Evolutionary conservation across 2,113 vertebrate species (phyloP).

Genomic region (Macquaria ambigua): DNA sequence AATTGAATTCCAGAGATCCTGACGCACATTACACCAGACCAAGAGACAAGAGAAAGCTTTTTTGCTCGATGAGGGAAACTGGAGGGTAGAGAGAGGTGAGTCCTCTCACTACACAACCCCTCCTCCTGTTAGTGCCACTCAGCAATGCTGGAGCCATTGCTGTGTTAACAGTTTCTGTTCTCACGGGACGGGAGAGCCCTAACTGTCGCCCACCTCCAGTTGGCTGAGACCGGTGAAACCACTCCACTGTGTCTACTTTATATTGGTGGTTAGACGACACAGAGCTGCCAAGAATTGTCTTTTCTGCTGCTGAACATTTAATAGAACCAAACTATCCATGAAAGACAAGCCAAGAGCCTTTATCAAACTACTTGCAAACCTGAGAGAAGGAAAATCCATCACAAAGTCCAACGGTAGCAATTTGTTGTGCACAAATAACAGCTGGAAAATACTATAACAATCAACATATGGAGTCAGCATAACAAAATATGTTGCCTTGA

Average conservation of each 20-base stretch:
- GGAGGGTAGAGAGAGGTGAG: conserved; percentile 82
- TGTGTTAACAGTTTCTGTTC: conserved; percentile 85
- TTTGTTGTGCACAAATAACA: conserved; percentile 32
- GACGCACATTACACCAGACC: conserved; percentile 81
- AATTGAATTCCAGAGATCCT: conserved; percentile 84
- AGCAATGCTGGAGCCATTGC: conserved; percentile 80
- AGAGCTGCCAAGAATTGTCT: conserved; percentile 65
- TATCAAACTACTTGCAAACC: conserved; percentile 58
- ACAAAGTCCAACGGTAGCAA: conserved; percentile 36
- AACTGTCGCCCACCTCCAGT: conserved; percentile 80
- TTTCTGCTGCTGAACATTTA: conserved; percentile 71
- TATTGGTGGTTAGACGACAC: conserved; percentile 68
- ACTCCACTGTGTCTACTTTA: conserved; percentile 77
- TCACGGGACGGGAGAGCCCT: conserved; percentile 81
- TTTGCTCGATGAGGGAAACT: conserved; percentile 80
- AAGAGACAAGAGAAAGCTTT: conserved; percentile 85
- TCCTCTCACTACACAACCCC: conserved; percentile 74
- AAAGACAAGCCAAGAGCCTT: conserved; percentile 62
- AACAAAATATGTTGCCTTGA: conserved; percentile 11
- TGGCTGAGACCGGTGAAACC: conserved; percentile 79
- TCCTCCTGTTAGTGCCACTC: conserved; percentile 80
- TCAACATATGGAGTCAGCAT: conserved; percentile 25
- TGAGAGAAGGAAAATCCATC: conserved; percentile 54
- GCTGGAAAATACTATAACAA: conserved; percentile 32
- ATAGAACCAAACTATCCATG: conserved; percentile 73